A percentile compares a stretch with the other conserved stretches of the same genome.
These are phyloP conservation scores for Chloebia gouldiae DNA, from an alignment of 2,113 vertebrate genomes.

Conservation along the genomic window DNA sequence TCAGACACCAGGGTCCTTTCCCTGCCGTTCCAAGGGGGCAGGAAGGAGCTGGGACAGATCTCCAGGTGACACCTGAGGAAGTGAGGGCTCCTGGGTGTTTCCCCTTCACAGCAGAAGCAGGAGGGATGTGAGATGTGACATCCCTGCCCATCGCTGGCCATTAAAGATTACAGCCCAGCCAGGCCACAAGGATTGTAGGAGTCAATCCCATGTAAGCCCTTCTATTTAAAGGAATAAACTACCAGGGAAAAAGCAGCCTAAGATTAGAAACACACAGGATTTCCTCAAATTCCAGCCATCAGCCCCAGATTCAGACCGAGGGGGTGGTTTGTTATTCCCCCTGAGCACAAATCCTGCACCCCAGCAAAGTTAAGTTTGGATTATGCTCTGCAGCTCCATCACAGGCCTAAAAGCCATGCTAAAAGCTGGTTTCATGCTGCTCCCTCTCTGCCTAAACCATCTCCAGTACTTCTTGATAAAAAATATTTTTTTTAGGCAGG, in stretches of 20 bases:
- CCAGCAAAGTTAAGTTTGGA: background rate
- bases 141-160: background rate
- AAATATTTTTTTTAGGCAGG: background rate
- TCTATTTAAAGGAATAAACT: conserved; percentile 59
- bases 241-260: conserved; percentile 38
- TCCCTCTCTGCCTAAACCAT: background rate
- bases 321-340: background rate
- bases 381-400: background rate
- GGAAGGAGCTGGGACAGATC: background rate
- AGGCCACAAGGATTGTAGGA: conserved; percentile 25
- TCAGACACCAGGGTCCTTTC: background rate
- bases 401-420: background rate
- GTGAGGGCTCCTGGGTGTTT: background rate
- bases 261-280: conserved; percentile 56
- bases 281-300: conserved; percentile 33
- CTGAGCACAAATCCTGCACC: background rate
- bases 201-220: conserved; percentile 52
- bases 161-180: background rate
- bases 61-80: background rate
- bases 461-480: background rate
- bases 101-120: background rate
- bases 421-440: background rate
- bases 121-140: background rate
- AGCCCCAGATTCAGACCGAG: background rate
- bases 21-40: rapidly evolving